phyloP scores from a whole-genome alignment of 1,140 invertebrate species.

The Drosophila mojavensis region DNA sequence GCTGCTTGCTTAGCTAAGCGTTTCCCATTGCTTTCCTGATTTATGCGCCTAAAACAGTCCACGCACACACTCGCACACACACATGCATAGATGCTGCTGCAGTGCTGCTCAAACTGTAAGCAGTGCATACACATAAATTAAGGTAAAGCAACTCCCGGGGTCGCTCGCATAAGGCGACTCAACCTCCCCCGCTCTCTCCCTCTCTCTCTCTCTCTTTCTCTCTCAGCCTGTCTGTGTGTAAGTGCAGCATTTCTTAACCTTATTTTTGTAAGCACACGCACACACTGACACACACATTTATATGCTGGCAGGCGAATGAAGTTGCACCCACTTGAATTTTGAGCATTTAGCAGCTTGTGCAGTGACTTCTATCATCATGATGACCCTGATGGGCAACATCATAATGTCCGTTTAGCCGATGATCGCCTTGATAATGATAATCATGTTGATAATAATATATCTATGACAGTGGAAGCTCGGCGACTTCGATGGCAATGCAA shows the following conservation, averaged over 20 bases:
- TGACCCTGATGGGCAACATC: slow-evolving; percentile 19
- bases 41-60: slow-evolving; percentile 57
- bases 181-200: not conserved
- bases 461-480: slow-evolving; percentile 4
- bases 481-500: slow-evolving; percentile 52
- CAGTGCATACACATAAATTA: slow-evolving; percentile 67
- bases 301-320: not conserved
- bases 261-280: slow-evolving; percentile 50
- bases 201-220: not conserved
- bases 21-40: slow-evolving; percentile 70
- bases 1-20: slow-evolving; percentile 78
- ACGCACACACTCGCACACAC: slow-evolving; percentile 9
- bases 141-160: slow-evolving; percentile 49
- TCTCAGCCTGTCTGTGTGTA: slow-evolving; percentile 15
- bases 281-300: not conserved
- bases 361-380: slow-evolving; percentile 30
- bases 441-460: slow-evolving; percentile 9
- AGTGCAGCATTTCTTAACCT: slow-evolving; percentile 66
- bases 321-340: slow-evolving; percentile 37
- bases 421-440: slow-evolving; percentile 7
- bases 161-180: slow-evolving; percentile 5
- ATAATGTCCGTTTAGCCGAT: slow-evolving; percentile 12
- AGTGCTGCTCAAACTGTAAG: slow-evolving; percentile 72
- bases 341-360: slow-evolving; percentile 43
- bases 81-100: slow-evolving; percentile 20